phyloP scores from a whole-genome alignment of 2,888 invertebrate genomes.

The Eremobia ochroleuca region DNA sequence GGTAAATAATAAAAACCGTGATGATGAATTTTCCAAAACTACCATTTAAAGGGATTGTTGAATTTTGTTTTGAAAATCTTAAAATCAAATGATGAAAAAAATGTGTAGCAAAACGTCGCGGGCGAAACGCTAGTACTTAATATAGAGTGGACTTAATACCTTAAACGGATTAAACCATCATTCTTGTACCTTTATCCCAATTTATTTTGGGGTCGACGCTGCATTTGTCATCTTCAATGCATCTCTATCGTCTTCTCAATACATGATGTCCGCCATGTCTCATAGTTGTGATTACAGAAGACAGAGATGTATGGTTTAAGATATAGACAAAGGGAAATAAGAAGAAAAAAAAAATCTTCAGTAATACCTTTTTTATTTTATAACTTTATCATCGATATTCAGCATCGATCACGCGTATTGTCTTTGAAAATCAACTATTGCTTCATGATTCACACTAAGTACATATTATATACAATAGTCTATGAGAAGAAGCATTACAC shows the following conservation, averaged over 20 bases:
- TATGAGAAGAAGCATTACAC: background rate
- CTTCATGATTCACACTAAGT: constrained; percentile 27
- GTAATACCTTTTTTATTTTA: constrained; percentile 46
- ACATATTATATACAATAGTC: background rate
- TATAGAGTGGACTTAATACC: background rate
- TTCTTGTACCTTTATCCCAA: background rate
- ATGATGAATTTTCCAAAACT: no score
- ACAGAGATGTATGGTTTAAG: no score
- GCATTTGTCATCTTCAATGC: background rate
- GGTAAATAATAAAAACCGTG: no score
- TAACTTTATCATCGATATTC: constrained; percentile 38
- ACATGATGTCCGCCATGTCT: no score
- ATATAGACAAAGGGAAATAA: background rate
- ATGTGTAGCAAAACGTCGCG: no score
- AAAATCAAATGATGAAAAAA: no score
- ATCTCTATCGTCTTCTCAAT: background rate
- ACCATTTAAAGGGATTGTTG: no score
- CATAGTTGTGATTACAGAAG: background rate
- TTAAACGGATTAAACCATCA: background rate
- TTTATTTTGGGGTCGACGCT: background rate
- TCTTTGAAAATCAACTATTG: constrained; percentile 55
- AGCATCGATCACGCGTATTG: constrained; percentile 49
- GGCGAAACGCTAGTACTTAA: no score
- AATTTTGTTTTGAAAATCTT: no score
- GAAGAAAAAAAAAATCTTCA: background rate